A percentile compares a stretch with the other conserved stretches of the same genome.
Conservation (phyloP, 2,888 invertebrate species). For the Muscina levida region DNA sequence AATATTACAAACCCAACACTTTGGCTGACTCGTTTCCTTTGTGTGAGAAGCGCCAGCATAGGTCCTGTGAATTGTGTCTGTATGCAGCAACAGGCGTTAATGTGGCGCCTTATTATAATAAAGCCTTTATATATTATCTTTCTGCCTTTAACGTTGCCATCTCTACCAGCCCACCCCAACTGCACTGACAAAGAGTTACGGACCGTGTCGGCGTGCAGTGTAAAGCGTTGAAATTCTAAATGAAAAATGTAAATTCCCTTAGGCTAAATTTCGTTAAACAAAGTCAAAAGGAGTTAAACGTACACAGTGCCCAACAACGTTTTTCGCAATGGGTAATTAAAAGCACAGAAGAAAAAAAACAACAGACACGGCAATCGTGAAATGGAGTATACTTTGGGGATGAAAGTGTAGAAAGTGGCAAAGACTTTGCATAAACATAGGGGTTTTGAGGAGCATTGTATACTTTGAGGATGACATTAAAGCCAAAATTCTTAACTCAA, state of each 20-base stretch:
- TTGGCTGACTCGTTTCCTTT: neutral
- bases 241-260: slow-evolving; percentile 67
- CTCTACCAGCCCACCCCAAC: too few species aligned
- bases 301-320: neutral
- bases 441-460: neutral
- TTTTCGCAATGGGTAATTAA: slow-evolving; percentile 11
- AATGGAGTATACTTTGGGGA: neutral
- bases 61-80: slow-evolving; percentile 18
- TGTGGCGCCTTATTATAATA: slow-evolving; percentile 59
- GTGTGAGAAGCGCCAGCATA: too few species aligned
- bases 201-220: slow-evolving; percentile 17
- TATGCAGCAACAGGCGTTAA: slow-evolving; percentile 64
- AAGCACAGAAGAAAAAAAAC: neutral
- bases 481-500: neutral
- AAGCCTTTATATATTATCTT: slow-evolving; percentile 38
- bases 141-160: neutral
- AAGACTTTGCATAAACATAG: neutral
- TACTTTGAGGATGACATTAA: neutral
- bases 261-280: slow-evolving; percentile 58
- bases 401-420: neutral
- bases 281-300: slow-evolving; percentile 38
- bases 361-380: neutral
- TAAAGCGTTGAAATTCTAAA: slow-evolving; percentile 56
- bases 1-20: slow-evolving; percentile 35
- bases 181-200: slow-evolving; percentile 9